phyloP scores from a whole-genome alignment of 2,113 vertebrate species.

The Crypturellus undulatus region DNA sequence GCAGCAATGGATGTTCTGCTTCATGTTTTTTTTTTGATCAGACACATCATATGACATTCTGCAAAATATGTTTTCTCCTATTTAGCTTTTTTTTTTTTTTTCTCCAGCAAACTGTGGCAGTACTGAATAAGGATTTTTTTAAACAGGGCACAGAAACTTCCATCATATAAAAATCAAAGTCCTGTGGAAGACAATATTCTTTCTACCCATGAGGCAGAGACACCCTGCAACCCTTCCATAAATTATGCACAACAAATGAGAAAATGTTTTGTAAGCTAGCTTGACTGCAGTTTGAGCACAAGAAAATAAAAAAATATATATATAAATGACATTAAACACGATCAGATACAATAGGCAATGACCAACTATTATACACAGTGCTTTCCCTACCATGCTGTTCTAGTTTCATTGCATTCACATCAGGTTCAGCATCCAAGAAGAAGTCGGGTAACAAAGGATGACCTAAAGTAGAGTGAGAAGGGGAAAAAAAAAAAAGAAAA shows the following conservation, averaged over 20 bases:
- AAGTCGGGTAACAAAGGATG: constrained; percentile 93
- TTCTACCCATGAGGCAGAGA: neutral
- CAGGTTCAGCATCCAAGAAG: constrained; percentile 87
- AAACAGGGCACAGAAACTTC: neutral
- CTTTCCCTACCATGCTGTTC: constrained; percentile 79
- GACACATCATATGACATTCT: neutral
- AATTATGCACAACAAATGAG: neutral
- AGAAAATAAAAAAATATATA: neutral
- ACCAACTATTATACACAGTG: neutral
- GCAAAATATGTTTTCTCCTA: neutral
- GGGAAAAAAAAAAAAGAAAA: neutral
- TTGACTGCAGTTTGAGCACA: neutral
- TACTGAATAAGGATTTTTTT: neutral
- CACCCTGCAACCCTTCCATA: neutral
- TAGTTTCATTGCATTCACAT: constrained; percentile 65
- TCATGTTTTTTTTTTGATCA: neutral
- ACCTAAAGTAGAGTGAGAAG: constrained; percentile 75
- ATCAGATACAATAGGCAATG: neutral
- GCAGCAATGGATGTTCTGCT: neutral
- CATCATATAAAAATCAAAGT: neutral
- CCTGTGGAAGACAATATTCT: neutral
- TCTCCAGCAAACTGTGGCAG: neutral
- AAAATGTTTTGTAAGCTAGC: neutral
- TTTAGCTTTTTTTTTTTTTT: neutral
- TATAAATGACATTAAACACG: neutral